Base-by-base conservation (phyloP, 2,113 vertebrate genomes). In the Gambusia affinis region DNA sequence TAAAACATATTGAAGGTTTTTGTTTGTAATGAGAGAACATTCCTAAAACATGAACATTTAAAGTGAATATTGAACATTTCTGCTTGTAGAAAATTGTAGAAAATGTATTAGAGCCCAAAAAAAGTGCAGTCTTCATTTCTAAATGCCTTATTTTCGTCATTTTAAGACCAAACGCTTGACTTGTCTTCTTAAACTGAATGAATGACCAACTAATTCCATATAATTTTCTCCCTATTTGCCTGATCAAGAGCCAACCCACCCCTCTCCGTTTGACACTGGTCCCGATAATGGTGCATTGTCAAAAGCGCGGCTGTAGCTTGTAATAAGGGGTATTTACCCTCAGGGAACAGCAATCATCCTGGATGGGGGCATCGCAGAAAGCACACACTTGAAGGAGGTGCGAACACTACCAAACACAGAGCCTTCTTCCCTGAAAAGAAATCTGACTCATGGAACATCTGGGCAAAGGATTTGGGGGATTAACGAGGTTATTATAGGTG, bases 271-370 rank as follows among this genome's bases (percentile, higher is more conserved):
- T 77, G 73, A 65, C 73, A 78, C 28, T 77, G 42, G 61, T 54
- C 65, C 73, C 57, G 86, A 77, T 91, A 91, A 92, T 86, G 72
- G 77, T 30, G 65, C 7, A 70, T 27, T 91, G 89, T 90, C 87
- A 82, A 68, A 83, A 65, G 77, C 76, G 76, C 12, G 67, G 22
- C 24, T 80, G 68, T 60, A 76, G 68, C 72, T 44, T 71, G 57
- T 86, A 90, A 92, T 87, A 81, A 80, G 79, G 82, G 88, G 80
- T 91, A 90, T 92, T 90, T 88, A 81, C 81, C 84, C 68, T 1
- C 60, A 67, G 83, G 44, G 79, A 88, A 81, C 64, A 66, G 73
- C 78, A 83, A 86, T 93, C 84, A 90, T 87, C 78, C 69, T 62
- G 72, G 54, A 79, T 79, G 67, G 67, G 64, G 57, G 81, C 73